A percentile compares a stretch with the other conserved stretches of the same genome.
Evolutionary conservation across 2,113 vertebrate species (phyloP).

Genomic region (Stigmatopora nigra): DNA sequence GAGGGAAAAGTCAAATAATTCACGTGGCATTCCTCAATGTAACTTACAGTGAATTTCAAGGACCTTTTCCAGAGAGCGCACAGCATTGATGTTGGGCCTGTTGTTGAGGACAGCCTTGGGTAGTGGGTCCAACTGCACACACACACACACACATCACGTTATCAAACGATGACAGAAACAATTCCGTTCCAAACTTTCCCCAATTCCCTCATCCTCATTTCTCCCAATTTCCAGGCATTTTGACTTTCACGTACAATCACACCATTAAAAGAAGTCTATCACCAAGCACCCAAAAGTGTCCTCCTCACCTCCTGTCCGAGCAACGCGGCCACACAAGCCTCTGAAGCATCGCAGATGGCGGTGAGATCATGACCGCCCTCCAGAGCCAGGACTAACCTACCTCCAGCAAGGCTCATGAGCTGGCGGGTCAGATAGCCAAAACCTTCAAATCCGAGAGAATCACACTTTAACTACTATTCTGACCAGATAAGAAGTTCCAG

Average conservation of each 20-base stretch:
- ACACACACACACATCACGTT: background rate
- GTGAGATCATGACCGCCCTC: slow-evolving; percentile 71
- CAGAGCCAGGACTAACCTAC: slow-evolving; percentile 82
- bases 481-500: no score
- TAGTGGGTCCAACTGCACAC: slow-evolving; percentile 76
- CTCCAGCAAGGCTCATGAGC: slow-evolving; percentile 85
- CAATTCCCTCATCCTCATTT: background rate
- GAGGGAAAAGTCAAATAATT: no score
- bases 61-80: slow-evolving; percentile 83
- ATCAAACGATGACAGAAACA: background rate
- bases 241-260: background rate
- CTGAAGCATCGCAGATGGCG: slow-evolving; percentile 76
- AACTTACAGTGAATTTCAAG: slow-evolving; percentile 86
- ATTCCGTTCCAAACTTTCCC: slow-evolving; percentile 5
- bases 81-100: slow-evolving; percentile 81
- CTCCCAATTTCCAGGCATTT: background rate
- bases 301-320: slow-evolving; percentile 82
- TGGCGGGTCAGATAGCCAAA: slow-evolving; percentile 89
- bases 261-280: background rate
- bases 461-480: no score
- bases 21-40: background rate
- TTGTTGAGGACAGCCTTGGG: slow-evolving; percentile 79
- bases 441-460: slow-evolving; percentile 62
- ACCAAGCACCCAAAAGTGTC: background rate
- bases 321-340: slow-evolving; percentile 85